Base-by-base conservation (phyloP, 2,888 invertebrate species). In the Zelleria hepariella region DNA sequence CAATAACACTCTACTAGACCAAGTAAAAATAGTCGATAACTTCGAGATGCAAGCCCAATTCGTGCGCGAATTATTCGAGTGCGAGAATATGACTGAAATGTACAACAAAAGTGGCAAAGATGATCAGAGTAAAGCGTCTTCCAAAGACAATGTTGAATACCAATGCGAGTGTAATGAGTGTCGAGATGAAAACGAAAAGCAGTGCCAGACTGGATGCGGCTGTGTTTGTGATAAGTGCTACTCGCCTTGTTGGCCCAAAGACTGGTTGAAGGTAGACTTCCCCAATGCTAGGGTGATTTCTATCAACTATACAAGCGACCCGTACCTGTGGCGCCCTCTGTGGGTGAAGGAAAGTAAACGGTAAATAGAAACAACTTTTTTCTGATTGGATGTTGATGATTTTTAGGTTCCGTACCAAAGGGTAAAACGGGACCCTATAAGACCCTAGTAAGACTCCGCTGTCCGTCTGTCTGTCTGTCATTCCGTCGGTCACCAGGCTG, bases 201-300 rank as follows among this genome's bases (percentile, higher is more conserved):
- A 65, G 48, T 86, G 86, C 53, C 73, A 74, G 27, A 64, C 72
- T 0, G 88, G 87, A 0, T 87, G 87, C 48, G 87, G 87, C 0
- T 89, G 88, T 59, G 62, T 79, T 0, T 87, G 87, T 57, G 84
- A 82, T 26, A 72, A 81, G 3, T 90, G 89, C 59, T 92, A 91
- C 68, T 92, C 92, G 0, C 76, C 81, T 10, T 96, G 96, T 71
- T 96, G 96, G 96, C 96, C 96, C 0, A 89, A 92, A 62, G 96
- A 97, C 74, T 97, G 97, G 97, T 78, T 97, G 24, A 92, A 94
- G 0, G 73, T 91, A 48, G 96, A 97, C 73, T 93, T 93, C 69
- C 94, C 94, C 0, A 91, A 93, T 0, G 92, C 94, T 0, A 90
- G 97, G 52, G 92, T 97, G 0, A 91, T 97, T 24, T 94, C 94